These are phyloP conservation scores for Cerastoderma edule DNA, from an alignment of 2,888 invertebrate species.

Conservation along the genomic window DNA sequence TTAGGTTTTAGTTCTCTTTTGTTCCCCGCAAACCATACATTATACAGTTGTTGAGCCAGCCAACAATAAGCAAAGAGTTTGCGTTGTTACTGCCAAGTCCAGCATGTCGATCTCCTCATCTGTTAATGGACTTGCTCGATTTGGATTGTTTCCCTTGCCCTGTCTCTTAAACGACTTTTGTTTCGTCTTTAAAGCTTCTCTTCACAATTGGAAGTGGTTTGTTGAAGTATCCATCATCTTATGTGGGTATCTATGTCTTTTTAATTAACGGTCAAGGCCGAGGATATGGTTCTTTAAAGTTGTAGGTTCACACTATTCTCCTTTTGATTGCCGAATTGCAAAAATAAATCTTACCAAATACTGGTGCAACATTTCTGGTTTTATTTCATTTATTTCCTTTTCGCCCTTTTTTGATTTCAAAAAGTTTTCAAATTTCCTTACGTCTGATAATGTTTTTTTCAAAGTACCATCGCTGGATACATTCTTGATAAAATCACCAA, in stretches of 20 bases:
- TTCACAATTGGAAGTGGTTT: background rate
- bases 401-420: background rate
- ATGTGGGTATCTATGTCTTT: background rate
- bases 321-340: too few relatives aligned
- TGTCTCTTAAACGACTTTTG: background rate
- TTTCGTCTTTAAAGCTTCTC: background rate
- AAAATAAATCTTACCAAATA: too few relatives aligned
- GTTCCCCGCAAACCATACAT: conserved; percentile 1
- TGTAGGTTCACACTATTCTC: too few relatives aligned
- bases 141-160: conserved; percentile 2
- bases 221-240: background rate
- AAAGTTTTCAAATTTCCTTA: background rate
- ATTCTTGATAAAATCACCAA: background rate
- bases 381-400: background rate
- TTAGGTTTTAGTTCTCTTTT: conserved; percentile 5
- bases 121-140: background rate
- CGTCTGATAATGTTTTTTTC: background rate
- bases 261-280: background rate
- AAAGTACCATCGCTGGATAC: background rate
- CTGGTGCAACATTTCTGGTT: background rate
- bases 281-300: background rate
- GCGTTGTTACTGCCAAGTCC: background rate
- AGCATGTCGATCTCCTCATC: conserved; percentile 1
- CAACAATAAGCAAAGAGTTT: background rate
- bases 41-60: conserved; percentile 2